Evolutionary conservation across 2,888 invertebrate species (phyloP), one percentile per base, ranked within the genome.

Genomic region (Acronicta leporina): DNA sequence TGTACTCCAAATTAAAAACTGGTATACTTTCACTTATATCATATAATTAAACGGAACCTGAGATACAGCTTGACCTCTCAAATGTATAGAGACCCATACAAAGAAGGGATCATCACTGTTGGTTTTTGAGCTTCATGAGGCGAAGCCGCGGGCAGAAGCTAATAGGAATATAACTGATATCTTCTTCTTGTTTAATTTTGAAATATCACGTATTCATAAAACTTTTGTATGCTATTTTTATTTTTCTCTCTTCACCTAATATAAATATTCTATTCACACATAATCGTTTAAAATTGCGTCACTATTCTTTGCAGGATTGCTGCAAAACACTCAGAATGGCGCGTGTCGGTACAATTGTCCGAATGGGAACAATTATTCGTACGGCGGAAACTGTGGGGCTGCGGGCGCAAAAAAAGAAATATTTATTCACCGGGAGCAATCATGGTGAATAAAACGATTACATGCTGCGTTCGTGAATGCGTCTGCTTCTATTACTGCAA

Each of bases 241-340:
- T 38, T 38, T n/a, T 38, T 38, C n/a, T 38, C 6, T n/a, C n/a
- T 0, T n/a, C 38, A n/a, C 5, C n/a, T 13, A 35, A 11, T 35
- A 35, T 38, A 62, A 60, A 69, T 41, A 65, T 70, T 70, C 57
- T 33, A 61, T 59, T 55, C 62, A 72, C 57, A 64, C 55, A 64
- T 68, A 78, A 76, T 67, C 46, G 63, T 66, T 41, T 45, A 43
- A 72, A 80, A 80, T 80, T 78, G 77, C 77, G 66, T 73, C 77
- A 71, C 67, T 77, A 71, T 73, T 70, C 73, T 68, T 73, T 77
- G 68, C 65, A 70, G 61, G 60, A 69, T 63, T 76, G 75, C 79
- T 87, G 85, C 79, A 90, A 88, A 92, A 92, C 92, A 92, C 92
- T 94, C 84, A 79, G 82, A 81, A 59, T 67, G 90, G 85, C 93